Evolutionary conservation across 2,113 vertebrate species (phyloP), one percentile per base, ranked within the genome.

Genomic region (Cyprinodon variegatus): DNA sequence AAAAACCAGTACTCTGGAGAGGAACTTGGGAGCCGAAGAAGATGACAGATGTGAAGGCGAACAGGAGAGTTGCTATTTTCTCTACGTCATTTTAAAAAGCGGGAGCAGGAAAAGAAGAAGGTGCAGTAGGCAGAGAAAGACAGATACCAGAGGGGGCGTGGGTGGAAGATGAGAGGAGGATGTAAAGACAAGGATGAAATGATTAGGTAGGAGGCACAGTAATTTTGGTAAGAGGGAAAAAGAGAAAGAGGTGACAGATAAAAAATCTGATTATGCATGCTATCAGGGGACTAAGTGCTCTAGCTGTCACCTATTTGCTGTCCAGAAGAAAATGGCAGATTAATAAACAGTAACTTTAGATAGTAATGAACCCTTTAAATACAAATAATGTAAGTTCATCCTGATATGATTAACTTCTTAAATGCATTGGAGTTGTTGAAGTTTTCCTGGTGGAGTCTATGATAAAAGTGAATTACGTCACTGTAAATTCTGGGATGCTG

Each of bases 141-240:
- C 43, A 71, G 79, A 81, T 61, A 72, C 78, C 29, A 14, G 68
- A 80, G 80, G 76, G 50, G 70, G 69, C 45, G 84, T 82, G 71
- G 74, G 80, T 36, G 73, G 82, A 77, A 79, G 84, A 74, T 39
- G 68, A 82, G 79, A 36, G 39, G 79, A 75, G 75, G 76, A 65
- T 14, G 65, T 72, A 43, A 75, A 82, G 76, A 78, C 12, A 68
- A 81, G 73, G 87, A 91, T 90, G 83, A 93, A 92, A 89, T 86
- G 85, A 86, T 77, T 64, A 76, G 77, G 88, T 84, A 71, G 84
- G 89, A 79, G 83, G 84, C 62, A 72, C 17, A 17, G 64, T 85
- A 75, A 79, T 76, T 83, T 76, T 14, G 38, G 48, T 67, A 9
- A 75, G 4, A 68, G 45, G 74, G 57, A 61, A 57, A 77, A 70